Percentiles rank a stretch among this genome's conserved stretches.
Conservation (phyloP, 2,888 invertebrate genomes). For the Thereva nobilitata region DNA sequence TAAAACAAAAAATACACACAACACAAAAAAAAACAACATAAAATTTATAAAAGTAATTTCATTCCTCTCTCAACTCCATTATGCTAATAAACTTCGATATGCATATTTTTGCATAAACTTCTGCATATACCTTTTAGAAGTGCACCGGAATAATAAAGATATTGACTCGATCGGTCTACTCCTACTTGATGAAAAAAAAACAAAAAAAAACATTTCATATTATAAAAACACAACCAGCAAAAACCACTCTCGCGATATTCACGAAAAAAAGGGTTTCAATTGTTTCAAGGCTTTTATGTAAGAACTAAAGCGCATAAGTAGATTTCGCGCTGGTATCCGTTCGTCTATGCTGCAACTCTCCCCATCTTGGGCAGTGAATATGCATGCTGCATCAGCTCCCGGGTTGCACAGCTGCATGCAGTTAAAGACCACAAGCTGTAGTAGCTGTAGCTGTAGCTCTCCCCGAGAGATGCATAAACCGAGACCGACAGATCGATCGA, state of each 20-base stretch:
- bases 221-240: not conserved
- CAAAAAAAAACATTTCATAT: slow-evolving; percentile 12
- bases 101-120: slow-evolving; percentile 25
- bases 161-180: not conserved
- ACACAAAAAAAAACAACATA: not conserved
- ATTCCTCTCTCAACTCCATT: slow-evolving; percentile 12
- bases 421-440: slow-evolving; percentile 2
- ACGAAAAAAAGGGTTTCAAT: slow-evolving; percentile 19
- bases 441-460: slow-evolving; percentile 5
- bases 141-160: not conserved
- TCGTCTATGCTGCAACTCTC: not conserved
- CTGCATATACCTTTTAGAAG: not conserved
- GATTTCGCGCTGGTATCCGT: too few species aligned
- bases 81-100: slow-evolving; percentile 21
- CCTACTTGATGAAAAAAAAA: slow-evolving; percentile 11
- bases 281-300: slow-evolving; percentile 10
- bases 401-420: not conserved
- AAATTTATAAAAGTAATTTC: not conserved
- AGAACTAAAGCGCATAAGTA: not conserved
- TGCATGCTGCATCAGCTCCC: too few species aligned
- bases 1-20: not conserved
- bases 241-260: slow-evolving; percentile 1
- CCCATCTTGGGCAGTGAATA: slow-evolving; percentile 14
- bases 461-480: slow-evolving; percentile 22
- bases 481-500: slow-evolving; percentile 32